phyloP scores from a whole-genome alignment of 1,140 invertebrate species.

The Pollicipes pollicipes region DNA sequence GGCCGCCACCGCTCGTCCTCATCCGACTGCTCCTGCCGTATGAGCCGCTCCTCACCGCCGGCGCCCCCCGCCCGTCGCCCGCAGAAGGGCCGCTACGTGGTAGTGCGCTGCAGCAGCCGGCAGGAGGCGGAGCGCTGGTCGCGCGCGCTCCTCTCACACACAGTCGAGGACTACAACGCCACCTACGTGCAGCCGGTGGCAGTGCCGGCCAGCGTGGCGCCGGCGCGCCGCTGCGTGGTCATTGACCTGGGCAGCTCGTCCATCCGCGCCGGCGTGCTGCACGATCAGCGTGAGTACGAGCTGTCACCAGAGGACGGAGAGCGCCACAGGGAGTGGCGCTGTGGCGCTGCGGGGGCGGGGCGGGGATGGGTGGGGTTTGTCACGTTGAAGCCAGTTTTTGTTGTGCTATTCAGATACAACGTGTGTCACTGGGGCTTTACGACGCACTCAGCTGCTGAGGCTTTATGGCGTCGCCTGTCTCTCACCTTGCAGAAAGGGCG shows the following conservation, averaged over 20 bases:
- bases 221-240: constrained; percentile 28
- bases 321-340: background rate
- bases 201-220: constrained; percentile 25
- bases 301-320: background rate
- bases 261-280: constrained; percentile 38
- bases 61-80: constrained; percentile 3
- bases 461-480: too few species aligned
- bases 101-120: constrained; percentile 31
- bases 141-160: constrained; percentile 34
- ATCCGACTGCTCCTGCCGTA: too few species aligned
- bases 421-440: too few species aligned
- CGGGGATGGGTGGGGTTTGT: too few species aligned
- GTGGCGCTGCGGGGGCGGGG: background rate
- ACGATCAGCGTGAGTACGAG: constrained; percentile 30
- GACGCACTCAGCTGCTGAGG: too few species aligned
- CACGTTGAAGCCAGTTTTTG: too few species aligned
- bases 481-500: too few species aligned
- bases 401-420: too few species aligned
- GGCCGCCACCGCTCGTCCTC: too few species aligned
- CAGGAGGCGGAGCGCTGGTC: constrained; percentile 35
- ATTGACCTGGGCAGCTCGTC: constrained; percentile 40
- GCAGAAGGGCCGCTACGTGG: constrained; percentile 36
- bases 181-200: constrained; percentile 34
- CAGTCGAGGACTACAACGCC: constrained; percentile 31
- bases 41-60: too few species aligned